Evolutionary conservation across 92 coral and sea anemone species (phyloP).

Genomic region (Scolanthus callimorphus): DNA sequence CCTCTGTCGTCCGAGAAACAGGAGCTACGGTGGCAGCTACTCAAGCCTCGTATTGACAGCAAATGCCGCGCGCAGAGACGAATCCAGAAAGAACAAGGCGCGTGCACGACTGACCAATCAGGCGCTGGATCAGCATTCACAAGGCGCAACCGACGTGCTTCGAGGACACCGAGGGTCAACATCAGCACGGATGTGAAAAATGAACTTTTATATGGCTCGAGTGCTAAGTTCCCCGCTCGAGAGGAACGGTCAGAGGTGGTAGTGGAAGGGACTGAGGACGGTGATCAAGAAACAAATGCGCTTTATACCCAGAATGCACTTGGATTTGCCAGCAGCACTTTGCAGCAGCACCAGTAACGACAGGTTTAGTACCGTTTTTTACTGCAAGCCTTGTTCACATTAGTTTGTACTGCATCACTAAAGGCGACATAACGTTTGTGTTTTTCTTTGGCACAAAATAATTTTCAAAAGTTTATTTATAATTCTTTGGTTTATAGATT

Average conservation of each 20-base stretch:
- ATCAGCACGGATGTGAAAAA: slow-evolving; percentile 65
- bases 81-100: slow-evolving; percentile 76
- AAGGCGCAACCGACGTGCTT: slow-evolving; percentile 11
- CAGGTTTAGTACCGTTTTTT: no score
- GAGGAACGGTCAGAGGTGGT: neutral
- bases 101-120: slow-evolving; percentile 23
- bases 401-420: no score
- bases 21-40: slow-evolving; percentile 93
- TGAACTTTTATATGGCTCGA: slow-evolving; percentile 62
- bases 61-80: slow-evolving; percentile 98
- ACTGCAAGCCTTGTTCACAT: no score
- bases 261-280: neutral
- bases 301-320: neutral
- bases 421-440: no score
- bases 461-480: no score
- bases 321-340: neutral
- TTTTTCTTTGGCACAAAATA: no score
- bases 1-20: slow-evolving; percentile 83
- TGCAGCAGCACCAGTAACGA: neutral
- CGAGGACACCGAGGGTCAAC: neutral
- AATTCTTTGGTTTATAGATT: no score
- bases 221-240: neutral
- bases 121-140: slow-evolving; percentile 28
- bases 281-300: neutral
- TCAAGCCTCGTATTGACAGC: slow-evolving; percentile 92